Evolutionary conservation across 2,888 invertebrate species (phyloP).

Genomic region (Gryllus longicercus): DNA sequence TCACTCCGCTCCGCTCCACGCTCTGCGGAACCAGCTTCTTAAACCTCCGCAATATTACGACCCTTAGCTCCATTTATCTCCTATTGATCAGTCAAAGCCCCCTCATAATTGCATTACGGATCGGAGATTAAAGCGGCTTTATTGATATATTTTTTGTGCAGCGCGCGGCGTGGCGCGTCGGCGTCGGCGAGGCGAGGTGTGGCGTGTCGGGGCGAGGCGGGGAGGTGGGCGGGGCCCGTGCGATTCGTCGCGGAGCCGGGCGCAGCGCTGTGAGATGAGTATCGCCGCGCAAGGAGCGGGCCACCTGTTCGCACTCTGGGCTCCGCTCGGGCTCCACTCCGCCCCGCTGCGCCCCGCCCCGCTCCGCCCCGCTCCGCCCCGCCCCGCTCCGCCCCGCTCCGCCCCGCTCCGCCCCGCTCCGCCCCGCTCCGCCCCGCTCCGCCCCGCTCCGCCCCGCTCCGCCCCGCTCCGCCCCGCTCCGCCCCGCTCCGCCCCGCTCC

Average conservation of each 20-base stretch:
- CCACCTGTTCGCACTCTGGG: not conserved
- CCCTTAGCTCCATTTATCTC: not conserved
- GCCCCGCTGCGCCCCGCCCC: not conserved
- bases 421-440: too few species aligned
- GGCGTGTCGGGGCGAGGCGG: not conserved
- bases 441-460: too few species aligned
- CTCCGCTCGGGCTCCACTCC: not conserved
- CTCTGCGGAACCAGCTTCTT: not conserved
- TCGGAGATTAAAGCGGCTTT: constrained; percentile 10
- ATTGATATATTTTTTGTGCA: constrained; percentile 2
- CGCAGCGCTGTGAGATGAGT: not conserved
- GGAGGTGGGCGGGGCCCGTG: not conserved
- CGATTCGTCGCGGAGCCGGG: constrained; percentile 9
- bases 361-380: too few species aligned
- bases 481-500: too few species aligned
- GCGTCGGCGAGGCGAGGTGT: not conserved
- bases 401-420: too few species aligned
- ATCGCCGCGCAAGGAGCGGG: not conserved
- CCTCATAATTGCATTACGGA: constrained; percentile 8
- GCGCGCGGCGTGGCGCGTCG: not conserved
- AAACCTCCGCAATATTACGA: not conserved
- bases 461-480: too few species aligned
- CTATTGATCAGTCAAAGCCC: not conserved
- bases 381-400: too few species aligned
- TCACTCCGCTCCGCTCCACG: too few species aligned